These are phyloP conservation scores for Hymenochirus boettgeri DNA, from an alignment of 2,113 vertebrate genomes.

Conservation along the genomic window DNA sequence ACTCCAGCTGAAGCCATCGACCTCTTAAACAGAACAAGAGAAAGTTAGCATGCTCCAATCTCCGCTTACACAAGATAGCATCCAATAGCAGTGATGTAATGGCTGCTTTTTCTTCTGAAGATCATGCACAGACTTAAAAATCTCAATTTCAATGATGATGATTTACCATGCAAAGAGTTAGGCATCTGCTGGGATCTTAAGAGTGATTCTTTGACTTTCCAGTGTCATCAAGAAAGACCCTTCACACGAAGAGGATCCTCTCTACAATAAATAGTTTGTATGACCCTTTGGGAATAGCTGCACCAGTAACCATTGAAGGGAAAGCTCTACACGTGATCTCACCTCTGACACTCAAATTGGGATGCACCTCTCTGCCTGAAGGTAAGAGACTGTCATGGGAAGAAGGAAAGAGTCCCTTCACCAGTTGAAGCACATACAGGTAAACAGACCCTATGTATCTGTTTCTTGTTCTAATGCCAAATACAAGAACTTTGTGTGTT, in stretches of 20 bases:
- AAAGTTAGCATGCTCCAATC: too few relatives aligned
- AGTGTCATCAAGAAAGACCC: background rate
- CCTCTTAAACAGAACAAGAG: background rate
- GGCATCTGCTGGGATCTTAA: background rate
- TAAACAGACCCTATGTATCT: background rate
- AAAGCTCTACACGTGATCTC: background rate
- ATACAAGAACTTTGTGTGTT: background rate
- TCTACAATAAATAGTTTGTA: conserved; percentile 1
- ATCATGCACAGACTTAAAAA: background rate
- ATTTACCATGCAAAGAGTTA: background rate
- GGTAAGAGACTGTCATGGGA: background rate
- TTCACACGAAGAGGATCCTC: conserved; percentile 8
- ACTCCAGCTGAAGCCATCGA: background rate
- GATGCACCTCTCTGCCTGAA: background rate
- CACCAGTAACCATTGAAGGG: background rate
- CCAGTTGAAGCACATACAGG: background rate
- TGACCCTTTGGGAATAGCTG: background rate
- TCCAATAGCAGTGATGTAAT: conserved; percentile 15
- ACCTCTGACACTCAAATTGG: background rate
- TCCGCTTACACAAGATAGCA: conserved; percentile 9
- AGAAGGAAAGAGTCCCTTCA: background rate
- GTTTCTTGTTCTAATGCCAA: background rate
- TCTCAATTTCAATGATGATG: background rate
- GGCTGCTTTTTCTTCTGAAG: background rate
- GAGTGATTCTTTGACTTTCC: background rate